phyloP scores from a whole-genome alignment of 92 coral and sea anemone species.

The Parazoanthus atlanticus region DNA sequence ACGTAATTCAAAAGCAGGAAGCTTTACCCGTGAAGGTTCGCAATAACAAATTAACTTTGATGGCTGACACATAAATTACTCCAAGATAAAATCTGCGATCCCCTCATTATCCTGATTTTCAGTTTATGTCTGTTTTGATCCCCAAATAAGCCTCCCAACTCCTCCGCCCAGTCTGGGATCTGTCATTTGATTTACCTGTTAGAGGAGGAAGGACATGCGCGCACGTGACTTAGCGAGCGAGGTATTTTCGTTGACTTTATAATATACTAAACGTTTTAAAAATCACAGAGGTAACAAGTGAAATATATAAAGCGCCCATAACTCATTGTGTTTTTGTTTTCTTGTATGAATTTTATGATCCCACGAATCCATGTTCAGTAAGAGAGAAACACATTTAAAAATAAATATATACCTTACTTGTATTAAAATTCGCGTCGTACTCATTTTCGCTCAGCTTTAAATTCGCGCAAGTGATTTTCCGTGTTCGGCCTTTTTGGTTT shows the following conservation, averaged over 20 bases:
- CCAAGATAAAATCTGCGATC: conserved; percentile 5
- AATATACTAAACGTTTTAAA: neutral
- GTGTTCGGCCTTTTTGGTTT: too few species aligned
- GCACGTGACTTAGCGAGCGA: neutral
- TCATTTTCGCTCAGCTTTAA: too few species aligned
- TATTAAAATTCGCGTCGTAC: too few species aligned
- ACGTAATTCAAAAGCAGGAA: neutral
- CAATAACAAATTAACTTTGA: neutral
- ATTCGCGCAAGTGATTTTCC: too few species aligned
- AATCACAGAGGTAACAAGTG: too few species aligned
- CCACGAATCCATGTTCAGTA: neutral
- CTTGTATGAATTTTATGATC: too few species aligned
- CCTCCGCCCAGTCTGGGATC: neutral
- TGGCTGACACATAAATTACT: neutral
- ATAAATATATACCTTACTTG: too few species aligned
- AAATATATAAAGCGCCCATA: neutral
- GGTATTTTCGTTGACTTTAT: neutral
- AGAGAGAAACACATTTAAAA: too few species aligned
- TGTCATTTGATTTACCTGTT: neutral
- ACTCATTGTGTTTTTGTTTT: neutral
- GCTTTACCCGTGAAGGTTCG: neutral
- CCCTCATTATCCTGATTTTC: neutral
- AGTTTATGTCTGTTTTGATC: neutral
- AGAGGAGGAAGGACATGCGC: neutral
- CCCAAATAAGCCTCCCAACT: neutral